Percentiles rank a stretch among this genome's conserved stretches.
Conservation (phyloP, 2,113 vertebrate species). For the Martes martes region DNA sequence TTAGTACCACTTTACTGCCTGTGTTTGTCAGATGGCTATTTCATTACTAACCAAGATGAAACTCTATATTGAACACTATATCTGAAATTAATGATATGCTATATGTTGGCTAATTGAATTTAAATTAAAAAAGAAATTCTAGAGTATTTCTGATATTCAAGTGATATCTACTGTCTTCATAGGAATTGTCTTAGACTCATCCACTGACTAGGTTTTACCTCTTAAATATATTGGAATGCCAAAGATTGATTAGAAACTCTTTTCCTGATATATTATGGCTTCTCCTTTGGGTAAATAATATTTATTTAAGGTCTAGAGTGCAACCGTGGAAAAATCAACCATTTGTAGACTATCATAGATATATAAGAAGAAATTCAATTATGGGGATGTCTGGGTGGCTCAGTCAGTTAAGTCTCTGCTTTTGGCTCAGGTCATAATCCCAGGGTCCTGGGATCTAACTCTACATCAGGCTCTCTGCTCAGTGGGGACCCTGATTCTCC, state of each 20-base stretch:
- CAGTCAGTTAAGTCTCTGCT: too few species aligned
- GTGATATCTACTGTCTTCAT: background rate
- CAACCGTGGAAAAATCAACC: background rate
- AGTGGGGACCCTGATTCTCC: too few species aligned
- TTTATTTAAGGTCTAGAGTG: conserved; percentile 12
- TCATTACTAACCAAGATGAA: conserved; percentile 26
- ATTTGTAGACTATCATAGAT: conserved; percentile 15
- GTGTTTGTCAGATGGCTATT: conserved; percentile 51
- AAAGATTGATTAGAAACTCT: background rate
- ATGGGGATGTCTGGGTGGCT: too few species aligned
- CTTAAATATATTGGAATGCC: conserved; percentile 40
- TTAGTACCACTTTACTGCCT: conserved; percentile 49
- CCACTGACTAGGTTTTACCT: background rate
- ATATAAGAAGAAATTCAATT: background rate
- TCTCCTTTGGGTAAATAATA: background rate
- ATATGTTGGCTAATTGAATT: too few species aligned
- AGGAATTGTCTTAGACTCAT: conserved; percentile 9
- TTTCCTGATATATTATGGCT: conserved; percentile 26
- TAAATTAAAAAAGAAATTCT: too few species aligned
- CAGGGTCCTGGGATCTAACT: too few species aligned
- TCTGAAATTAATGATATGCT: too few species aligned
- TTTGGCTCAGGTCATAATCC: too few species aligned
- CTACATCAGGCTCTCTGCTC: too few species aligned
- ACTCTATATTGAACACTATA: background rate
- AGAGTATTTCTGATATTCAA: background rate